Evolutionary conservation across 37 sponge, comb jelly and placozoan species (phyloP), one percentile per base, ranked within the genome.

Genomic region (Chondrilla cf. caribensis): DNA sequence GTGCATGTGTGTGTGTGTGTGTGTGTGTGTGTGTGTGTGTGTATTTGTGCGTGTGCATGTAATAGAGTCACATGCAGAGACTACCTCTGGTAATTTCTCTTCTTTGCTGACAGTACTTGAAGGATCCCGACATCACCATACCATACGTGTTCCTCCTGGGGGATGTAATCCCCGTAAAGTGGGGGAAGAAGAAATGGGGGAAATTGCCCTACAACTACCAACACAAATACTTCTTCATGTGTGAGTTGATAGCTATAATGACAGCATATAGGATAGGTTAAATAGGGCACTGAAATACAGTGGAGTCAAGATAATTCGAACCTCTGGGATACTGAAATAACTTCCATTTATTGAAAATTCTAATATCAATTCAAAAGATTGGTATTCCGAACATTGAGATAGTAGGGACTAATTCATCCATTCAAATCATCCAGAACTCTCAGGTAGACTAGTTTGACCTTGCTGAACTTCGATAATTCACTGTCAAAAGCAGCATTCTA

Each of bases 121-220:
- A 93, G 83, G 93, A 93, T 35, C 93, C 93, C 0, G 93, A 93
- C 65, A 87, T 93, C 51, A 93, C 90, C 31, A 87, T 89, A 9
- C 87, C 93, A 2, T 86, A 82, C 37, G 80, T 89, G 28, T 79
- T 93, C 58, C 60, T 93, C 32, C 58, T 93, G 15, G 93, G 93
- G 39, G 89, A 89, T 54, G 59, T 67, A 0, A 84, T 93, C n/a
- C 93, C 93, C 2, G 85, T 68, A n/a, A 87, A 84, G 62, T 93
- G 93, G 93, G 93, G 90, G 15, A 59, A 84, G 83, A 89, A 78
- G 64, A 72, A 77, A 38, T 89, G 87, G 87, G 87, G 87, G 29
- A 87, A 38, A 25, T 18, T 86, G 43, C 87, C 87, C 18, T 93
- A 93, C 79, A 84, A 87, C 44, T 60, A 79, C 21, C 93, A 93